A percentile compares a stretch with the other conserved stretches of the same genome.
phyloP scores from a whole-genome alignment of 2,113 vertebrate species.

The Dipodomys spectabilis region DNA sequence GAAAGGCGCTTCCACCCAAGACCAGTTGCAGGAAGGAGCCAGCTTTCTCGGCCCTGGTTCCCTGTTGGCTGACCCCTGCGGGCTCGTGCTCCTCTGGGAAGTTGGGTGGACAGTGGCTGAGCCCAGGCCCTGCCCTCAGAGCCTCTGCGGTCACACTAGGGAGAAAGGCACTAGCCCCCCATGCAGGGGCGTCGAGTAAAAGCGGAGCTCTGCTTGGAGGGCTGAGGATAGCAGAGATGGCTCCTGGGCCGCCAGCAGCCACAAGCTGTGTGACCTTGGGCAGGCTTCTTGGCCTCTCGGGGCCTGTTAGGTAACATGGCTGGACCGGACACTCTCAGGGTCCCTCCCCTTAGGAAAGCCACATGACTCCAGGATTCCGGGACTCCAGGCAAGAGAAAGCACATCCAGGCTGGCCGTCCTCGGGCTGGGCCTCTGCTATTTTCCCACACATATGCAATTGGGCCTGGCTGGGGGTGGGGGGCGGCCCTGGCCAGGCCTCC shows the following conservation, averaged over 20 bases:
- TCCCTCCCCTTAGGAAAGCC: not conserved
- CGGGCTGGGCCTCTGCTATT: not conserved
- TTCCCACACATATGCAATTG: constrained; percentile 84
- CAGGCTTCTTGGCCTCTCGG: not conserved
- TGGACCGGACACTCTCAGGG: not conserved
- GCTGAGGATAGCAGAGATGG: not conserved
- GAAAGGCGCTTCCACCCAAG: not conserved
- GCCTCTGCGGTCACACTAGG: too few relatives aligned
- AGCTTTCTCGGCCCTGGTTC: not conserved
- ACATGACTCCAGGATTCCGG: not conserved
- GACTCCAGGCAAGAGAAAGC: not conserved
- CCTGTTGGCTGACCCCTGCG: not conserved
- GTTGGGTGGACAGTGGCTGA: not conserved
- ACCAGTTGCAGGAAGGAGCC: too few relatives aligned
- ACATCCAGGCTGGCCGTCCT: not conserved
- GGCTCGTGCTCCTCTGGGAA: not conserved
- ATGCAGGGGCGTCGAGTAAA: not conserved
- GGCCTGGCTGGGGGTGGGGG: not conserved
- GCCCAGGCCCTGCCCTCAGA: not conserved
- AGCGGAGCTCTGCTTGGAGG: not conserved
- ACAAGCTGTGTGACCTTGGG: not conserved
- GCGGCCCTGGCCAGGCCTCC: constrained; percentile 67
- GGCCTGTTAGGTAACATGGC: not conserved
- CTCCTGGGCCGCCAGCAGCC: not conserved
- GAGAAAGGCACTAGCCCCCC: too few relatives aligned